Percentiles rank a stretch among this genome's conserved stretches.
Conservation (phyloP, 2,888 invertebrate species). For the Nebria salina region DNA sequence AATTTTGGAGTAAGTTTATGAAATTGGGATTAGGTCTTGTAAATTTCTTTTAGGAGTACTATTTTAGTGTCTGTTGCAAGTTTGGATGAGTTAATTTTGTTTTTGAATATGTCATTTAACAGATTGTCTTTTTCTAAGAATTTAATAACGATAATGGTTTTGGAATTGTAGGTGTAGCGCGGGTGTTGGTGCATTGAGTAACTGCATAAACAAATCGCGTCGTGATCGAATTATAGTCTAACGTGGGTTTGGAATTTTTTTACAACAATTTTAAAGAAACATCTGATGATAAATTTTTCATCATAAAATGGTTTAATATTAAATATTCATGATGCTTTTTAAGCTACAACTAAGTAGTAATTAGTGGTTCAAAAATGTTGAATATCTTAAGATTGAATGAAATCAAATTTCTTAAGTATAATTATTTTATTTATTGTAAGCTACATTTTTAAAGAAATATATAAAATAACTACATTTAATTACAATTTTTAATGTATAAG, state of each 20-base stretch:
- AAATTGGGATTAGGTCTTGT: no score
- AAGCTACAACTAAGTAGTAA: no score
- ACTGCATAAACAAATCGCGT: background rate
- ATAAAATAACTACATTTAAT: no score
- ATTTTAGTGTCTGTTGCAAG: background rate
- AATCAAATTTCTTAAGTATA: no score
- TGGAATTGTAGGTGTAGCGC: background rate
- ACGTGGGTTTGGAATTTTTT: background rate
- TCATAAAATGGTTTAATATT: background rate
- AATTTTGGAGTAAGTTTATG: no score
- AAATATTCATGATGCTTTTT: background rate
- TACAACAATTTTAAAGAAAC: background rate
- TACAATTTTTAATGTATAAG: no score
- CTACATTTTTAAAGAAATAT: no score
- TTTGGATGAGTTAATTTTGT: background rate
- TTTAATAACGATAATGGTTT: background rate
- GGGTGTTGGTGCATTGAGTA: background rate
- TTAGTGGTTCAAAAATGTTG: no score
- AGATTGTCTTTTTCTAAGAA: background rate
- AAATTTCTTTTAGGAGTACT: no score
- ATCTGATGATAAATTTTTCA: background rate
- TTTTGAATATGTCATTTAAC: background rate
- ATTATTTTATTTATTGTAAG: no score
- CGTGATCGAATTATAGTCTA: background rate
- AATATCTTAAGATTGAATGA: no score